Evolutionary conservation across 2,888 invertebrate genomes (phyloP).

Genomic region (Julus scandinavius): DNA sequence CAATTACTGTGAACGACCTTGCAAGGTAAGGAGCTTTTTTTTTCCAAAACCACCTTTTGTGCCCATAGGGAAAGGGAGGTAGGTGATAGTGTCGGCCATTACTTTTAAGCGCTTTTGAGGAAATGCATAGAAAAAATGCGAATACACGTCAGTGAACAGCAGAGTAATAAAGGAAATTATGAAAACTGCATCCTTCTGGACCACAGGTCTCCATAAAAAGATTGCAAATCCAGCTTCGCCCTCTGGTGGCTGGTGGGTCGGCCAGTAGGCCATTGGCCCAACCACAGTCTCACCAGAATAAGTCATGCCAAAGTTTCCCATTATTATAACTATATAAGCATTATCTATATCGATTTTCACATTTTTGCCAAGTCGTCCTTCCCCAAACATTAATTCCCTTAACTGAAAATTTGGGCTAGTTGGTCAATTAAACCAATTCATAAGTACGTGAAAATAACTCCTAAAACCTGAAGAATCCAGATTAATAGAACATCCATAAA

Average conservation of each 20-base stretch:
- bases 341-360: background rate
- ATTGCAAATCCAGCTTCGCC: background rate
- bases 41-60: background rate
- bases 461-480: no score
- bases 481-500: no score
- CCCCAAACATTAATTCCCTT: background rate
- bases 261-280: constrained; percentile 37
- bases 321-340: background rate
- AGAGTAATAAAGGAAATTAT: background rate
- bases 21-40: constrained; percentile 23
- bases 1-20: constrained; percentile 48
- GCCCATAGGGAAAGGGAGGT: constrained; percentile 19
- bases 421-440: no score
- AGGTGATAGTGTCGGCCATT: background rate
- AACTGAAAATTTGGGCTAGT: no score
- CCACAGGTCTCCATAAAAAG: background rate
- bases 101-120: constrained; percentile 13
- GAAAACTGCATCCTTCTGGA: background rate
- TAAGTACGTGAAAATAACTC: no score
- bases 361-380: background rate
- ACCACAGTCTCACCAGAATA: background rate
- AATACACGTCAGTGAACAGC: background rate
- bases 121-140: background rate
- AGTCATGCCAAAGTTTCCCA: background rate
- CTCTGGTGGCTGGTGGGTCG: background rate